Conservation (phyloP, 2,888 invertebrate species). For the Eutolmus rufibarbis region DNA sequence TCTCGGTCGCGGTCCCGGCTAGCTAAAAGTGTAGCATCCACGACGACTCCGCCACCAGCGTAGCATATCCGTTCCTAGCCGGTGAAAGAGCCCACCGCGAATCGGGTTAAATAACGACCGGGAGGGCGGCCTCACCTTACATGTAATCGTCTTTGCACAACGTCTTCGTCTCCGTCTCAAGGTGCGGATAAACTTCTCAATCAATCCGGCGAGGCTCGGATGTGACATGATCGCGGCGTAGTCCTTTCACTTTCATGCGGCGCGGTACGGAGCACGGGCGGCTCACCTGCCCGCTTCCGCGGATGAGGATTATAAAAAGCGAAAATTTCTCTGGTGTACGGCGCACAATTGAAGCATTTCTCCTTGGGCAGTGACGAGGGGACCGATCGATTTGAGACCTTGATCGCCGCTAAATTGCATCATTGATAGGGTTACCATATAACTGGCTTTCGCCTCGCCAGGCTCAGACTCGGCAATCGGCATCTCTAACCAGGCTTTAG, state of each 20-base stretch:
- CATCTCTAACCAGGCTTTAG: not conserved
- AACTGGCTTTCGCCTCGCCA: not conserved
- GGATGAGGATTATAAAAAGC: conserved; percentile 24
- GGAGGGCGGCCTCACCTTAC: not conserved
- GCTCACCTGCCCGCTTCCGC: not conserved
- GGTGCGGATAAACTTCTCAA: conserved; percentile 11
- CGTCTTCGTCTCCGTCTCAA: not conserved
- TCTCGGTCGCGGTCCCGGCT: not conserved
- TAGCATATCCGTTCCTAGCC: not conserved
- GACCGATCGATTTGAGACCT: conserved; percentile 14
- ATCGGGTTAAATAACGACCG: conserved; percentile 5
- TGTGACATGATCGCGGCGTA: conserved; percentile 1
- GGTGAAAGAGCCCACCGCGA: conserved; percentile 6
- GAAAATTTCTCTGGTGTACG: not conserved
- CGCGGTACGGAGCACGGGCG: not conserved
- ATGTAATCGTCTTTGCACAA: not conserved
- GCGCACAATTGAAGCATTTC: conserved; percentile 15
- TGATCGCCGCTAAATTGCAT: conserved; percentile 14
- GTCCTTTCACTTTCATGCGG: conserved; percentile 33
- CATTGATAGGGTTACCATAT: not conserved
- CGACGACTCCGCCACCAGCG: not conserved
- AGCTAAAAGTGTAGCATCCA: not conserved
- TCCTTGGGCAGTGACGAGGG: not conserved
- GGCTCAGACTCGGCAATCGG: not conserved
- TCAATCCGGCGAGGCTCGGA: not conserved